phyloP scores from a whole-genome alignment of 23 tunicate species.

The Aplidium turbinatum region DNA sequence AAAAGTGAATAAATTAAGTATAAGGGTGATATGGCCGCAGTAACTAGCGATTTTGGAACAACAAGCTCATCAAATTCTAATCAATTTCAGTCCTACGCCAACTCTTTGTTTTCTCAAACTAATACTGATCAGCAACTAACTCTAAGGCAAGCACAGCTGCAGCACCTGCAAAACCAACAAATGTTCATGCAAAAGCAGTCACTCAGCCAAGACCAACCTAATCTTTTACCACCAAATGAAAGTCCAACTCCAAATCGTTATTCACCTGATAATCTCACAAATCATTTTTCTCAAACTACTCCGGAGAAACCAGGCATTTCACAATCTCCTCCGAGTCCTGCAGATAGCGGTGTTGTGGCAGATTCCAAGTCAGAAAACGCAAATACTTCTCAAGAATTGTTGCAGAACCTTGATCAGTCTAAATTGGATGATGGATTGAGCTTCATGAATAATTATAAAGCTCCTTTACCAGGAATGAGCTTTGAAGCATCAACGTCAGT shows the following conservation, averaged over 20 bases:
- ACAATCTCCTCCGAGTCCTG: constrained; percentile 71
- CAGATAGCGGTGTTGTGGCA: constrained; percentile 77
- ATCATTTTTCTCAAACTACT: constrained; percentile 26
- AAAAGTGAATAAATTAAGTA: too few species aligned
- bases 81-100: constrained; percentile 22
- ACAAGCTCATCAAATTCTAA: background rate
- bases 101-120: constrained; percentile 13
- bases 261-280: constrained; percentile 46
- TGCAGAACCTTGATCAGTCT: constrained; percentile 43
- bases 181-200: constrained; percentile 1
- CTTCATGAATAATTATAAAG: background rate
- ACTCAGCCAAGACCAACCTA: background rate
- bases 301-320: constrained; percentile 59
- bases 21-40: constrained; percentile 15
- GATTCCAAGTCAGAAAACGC: constrained; percentile 59
- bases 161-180: constrained; percentile 6
- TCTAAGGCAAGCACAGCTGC: constrained; percentile 12
- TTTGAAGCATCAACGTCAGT: background rate
- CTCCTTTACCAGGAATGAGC: background rate
- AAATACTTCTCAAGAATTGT: constrained; percentile 49
- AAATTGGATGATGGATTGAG: constrained; percentile 35
- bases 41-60: constrained; percentile 10
- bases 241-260: constrained; percentile 43
- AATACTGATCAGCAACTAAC: constrained; percentile 29
- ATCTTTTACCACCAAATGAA: background rate